A percentile compares a stretch with the other conserved stretches of the same genome.
Conservation (phyloP, 2,888 invertebrate genomes). For the Julus scandinavius region DNA sequence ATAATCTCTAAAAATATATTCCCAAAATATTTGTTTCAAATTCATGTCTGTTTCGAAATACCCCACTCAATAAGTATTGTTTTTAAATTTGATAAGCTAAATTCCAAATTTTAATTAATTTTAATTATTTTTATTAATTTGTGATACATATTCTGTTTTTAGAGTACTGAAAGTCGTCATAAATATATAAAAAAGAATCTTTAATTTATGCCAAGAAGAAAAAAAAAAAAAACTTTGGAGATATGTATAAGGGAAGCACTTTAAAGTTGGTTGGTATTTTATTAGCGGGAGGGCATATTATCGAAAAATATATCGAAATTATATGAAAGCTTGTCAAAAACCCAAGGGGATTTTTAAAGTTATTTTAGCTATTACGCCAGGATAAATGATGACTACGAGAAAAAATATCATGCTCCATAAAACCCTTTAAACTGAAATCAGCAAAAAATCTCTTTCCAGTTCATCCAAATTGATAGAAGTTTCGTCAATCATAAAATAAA, state of each 20-base stretch:
- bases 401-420: constrained; percentile 42
- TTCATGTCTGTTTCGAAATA: background rate
- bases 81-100: too few species aligned
- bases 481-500: constrained; percentile 19
- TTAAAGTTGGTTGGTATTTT: constrained; percentile 15
- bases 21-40: too few species aligned
- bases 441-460: constrained; percentile 34
- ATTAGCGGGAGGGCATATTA: background rate
- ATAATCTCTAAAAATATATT: too few species aligned
- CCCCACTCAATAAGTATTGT: background rate
- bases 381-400: constrained; percentile 29
- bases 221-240: background rate
- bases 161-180: background rate
- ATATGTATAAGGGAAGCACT: background rate
- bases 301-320: constrained; percentile 4
- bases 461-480: background rate
- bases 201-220: background rate
- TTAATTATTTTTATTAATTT: too few species aligned
- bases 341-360: constrained; percentile 13
- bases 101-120: too few species aligned
- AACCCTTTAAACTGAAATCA: constrained; percentile 24
- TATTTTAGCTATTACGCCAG: constrained; percentile 32
- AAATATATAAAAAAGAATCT: background rate
- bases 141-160: background rate
- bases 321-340: constrained; percentile 34